phyloP scores from a whole-genome alignment of 2,888 invertebrate genomes.

The Yponomeuta evonymella region DNA sequence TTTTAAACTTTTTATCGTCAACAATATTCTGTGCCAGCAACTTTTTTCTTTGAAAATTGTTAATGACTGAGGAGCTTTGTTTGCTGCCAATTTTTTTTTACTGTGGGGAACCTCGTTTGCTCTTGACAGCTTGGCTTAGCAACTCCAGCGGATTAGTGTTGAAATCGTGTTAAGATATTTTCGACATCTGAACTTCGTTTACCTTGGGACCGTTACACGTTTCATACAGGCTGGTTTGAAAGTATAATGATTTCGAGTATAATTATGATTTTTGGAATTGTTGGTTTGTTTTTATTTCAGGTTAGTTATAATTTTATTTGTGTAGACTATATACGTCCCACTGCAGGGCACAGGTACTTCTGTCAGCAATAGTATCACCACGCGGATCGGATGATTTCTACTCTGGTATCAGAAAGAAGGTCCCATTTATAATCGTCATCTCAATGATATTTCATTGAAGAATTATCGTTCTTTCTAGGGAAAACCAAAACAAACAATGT shows the following conservation, averaged over 20 bases:
- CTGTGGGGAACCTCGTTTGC: not conserved
- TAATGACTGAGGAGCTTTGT: not conserved
- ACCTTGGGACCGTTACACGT: not conserved
- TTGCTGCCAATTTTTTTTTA: not conserved
- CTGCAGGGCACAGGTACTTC: no score
- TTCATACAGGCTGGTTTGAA: not conserved
- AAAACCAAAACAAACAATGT: no score
- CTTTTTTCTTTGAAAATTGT: constrained; percentile 4
- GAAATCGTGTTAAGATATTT: constrained; percentile 7
- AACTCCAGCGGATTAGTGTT: not conserved
- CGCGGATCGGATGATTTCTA: no score
- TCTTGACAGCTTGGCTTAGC: not conserved
- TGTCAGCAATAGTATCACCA: no score
- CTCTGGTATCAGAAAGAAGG: no score
- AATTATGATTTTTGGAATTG: not conserved
- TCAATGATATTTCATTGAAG: no score
- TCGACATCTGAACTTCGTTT: constrained; percentile 6
- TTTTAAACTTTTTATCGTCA: no score
- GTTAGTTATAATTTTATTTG: no score
- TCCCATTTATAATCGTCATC: no score
- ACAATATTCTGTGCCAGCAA: not conserved
- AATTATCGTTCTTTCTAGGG: no score
- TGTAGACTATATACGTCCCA: no score
- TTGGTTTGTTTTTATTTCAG: no score
- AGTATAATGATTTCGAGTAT: not conserved